Conservation (phyloP, 1,140 invertebrate genomes). For the Bombus superbus region DNA sequence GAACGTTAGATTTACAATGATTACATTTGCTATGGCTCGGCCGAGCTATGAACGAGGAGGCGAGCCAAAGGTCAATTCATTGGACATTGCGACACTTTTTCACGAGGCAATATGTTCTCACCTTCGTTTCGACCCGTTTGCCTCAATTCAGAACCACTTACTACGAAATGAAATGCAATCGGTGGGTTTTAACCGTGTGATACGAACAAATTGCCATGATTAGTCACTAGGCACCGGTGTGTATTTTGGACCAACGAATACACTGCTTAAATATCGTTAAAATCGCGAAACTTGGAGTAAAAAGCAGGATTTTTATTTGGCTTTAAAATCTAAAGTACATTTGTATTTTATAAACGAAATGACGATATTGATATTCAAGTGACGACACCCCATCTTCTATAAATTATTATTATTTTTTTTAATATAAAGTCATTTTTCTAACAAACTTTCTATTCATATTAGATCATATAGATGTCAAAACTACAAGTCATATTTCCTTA, state of each 20-base stretch:
- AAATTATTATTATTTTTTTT: neutral
- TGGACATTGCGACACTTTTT: constrained; percentile 37
- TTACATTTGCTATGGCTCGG: constrained; percentile 20
- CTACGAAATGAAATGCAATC: neutral
- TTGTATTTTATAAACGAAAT: no score
- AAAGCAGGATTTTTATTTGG: neutral
- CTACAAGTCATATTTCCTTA: neutral
- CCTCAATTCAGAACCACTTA: constrained; percentile 5
- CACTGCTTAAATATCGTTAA: neutral
- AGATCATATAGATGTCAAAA: neutral
- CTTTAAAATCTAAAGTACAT: neutral
- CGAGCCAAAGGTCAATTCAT: constrained; percentile 35
- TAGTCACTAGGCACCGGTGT: neutral
- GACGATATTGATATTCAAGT: neutral
- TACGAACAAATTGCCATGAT: constrained; percentile 11
- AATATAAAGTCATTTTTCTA: no score
- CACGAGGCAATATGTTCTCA: neutral
- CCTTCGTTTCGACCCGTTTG: constrained; percentile 6
- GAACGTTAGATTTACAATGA: constrained; percentile 1
- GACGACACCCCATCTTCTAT: neutral
- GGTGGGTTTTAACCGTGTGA: neutral
- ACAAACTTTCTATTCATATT: no score
- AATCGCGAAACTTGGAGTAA: neutral
- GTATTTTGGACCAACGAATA: neutral
- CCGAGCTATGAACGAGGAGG: constrained; percentile 8